A percentile compares a stretch with the other conserved stretches of the same genome.
phyloP scores from a whole-genome alignment of 2,888 invertebrate species.

The Gastracanthus pulcherrimus region DNA sequence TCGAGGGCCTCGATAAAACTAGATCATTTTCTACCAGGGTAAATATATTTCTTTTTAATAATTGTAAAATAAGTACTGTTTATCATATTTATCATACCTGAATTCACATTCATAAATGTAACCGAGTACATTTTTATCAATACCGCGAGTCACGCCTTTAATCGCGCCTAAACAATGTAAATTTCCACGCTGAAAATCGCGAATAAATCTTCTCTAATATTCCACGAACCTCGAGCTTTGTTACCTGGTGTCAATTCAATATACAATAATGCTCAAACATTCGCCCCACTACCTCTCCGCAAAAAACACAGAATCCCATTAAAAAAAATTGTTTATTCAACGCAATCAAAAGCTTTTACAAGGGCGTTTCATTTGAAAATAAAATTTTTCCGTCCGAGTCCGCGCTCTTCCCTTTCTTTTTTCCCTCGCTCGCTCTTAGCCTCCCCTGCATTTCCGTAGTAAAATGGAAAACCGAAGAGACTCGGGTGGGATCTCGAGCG shows the following conservation, averaged over 20 bases:
- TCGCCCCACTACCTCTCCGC: background rate
- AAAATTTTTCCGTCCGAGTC: background rate
- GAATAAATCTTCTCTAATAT: background rate
- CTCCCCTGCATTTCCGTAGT: constrained; percentile 2
- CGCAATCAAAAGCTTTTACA: constrained; percentile 14
- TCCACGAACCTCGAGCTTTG: background rate
- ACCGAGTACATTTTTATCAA: no score
- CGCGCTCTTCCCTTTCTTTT: background rate
- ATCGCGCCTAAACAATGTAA: background rate
- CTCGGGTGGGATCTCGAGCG: no score
- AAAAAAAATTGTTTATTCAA: constrained; percentile 23
- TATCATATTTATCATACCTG: no score
- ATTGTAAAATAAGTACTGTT: no score
- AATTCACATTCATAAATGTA: no score
- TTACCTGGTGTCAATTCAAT: background rate
- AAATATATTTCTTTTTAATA: no score
- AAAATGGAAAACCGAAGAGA: background rate
- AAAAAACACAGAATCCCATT: background rate
- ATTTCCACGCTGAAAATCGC: background rate
- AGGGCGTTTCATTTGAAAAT: constrained; percentile 20
- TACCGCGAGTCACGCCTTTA: no score
- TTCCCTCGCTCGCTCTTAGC: background rate
- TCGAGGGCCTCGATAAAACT: no score
- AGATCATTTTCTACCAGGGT: no score
- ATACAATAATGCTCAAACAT: background rate